Evolutionary conservation across 2,113 vertebrate genomes (phyloP).

Genomic region (Melanerpes aurifrons): DNA sequence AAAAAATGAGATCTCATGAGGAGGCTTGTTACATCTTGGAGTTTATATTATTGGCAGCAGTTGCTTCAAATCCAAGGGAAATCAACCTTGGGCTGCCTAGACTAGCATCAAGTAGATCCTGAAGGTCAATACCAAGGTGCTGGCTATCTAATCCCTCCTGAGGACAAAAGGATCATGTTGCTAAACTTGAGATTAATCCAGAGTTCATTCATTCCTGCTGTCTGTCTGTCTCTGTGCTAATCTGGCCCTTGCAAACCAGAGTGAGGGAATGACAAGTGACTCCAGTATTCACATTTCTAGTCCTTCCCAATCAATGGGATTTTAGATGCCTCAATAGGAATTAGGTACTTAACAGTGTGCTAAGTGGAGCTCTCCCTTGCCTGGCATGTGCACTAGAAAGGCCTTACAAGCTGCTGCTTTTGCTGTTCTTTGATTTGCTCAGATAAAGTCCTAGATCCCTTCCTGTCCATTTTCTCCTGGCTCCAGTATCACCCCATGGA

Average conservation of each 20-base stretch:
- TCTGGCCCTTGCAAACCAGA: background rate
- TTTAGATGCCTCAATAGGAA: background rate
- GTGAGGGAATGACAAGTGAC: background rate
- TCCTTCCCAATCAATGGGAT: background rate
- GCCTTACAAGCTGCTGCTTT: background rate
- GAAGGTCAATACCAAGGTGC: background rate
- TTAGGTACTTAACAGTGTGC: background rate
- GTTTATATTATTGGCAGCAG: slow-evolving; percentile 14
- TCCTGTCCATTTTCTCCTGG: background rate
- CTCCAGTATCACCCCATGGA: background rate
- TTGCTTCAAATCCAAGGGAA: slow-evolving; percentile 29
- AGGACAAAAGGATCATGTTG: background rate
- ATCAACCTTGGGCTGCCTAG: slow-evolving; percentile 1
- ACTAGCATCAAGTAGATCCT: background rate
- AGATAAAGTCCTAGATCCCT: background rate
- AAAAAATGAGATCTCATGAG: background rate
- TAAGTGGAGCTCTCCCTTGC: background rate
- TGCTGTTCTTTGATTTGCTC: background rate
- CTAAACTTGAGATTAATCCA: slow-evolving; percentile 20
- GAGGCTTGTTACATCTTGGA: slow-evolving; percentile 5
- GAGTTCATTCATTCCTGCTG: background rate
- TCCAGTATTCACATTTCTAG: background rate
- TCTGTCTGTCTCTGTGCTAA: background rate
- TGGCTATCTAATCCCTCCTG: background rate
- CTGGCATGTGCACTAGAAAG: background rate